Percentiles rank a stretch among this genome's conserved stretches.
Evolutionary conservation across 1,140 invertebrate genomes (phyloP).

Genomic region (Colletes gigas): DNA sequence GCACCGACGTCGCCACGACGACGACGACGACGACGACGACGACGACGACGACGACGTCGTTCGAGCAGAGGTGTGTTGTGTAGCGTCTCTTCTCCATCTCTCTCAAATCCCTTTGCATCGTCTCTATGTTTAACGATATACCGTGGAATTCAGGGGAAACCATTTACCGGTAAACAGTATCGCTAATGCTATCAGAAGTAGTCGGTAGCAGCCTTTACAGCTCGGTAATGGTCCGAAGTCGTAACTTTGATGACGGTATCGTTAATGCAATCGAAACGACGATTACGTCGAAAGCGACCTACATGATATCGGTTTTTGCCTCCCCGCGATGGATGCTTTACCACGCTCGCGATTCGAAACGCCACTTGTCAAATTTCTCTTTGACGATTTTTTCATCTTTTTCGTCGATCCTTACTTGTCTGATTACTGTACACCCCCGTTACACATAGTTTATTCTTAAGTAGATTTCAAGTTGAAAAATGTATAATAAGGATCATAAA

Average conservation of each 20-base stretch:
- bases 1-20: slow-evolving; percentile 2
- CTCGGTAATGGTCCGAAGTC: not conserved
- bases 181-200: slow-evolving; percentile 41
- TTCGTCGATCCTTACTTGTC: too few species aligned
- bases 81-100: not conserved
- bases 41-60: not conserved
- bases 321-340: too few species aligned
- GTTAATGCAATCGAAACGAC: slow-evolving; percentile 13
- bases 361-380: too few species aligned
- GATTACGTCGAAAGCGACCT: slow-evolving; percentile 7
- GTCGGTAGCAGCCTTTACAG: not conserved
- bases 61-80: not conserved
- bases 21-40: not conserved
- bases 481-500: too few species aligned
- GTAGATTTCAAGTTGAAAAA: too few species aligned
- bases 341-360: not conserved
- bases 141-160: slow-evolving; percentile 25
- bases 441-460: too few species aligned
- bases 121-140: slow-evolving; percentile 6
- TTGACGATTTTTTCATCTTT: too few species aligned
- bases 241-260: slow-evolving; percentile 18
- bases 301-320: not conserved
- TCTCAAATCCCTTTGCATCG: not conserved
- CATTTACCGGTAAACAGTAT: slow-evolving; percentile 34
- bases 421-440: too few species aligned